Base-by-base conservation (phyloP, 2,797 vertebrate species). In the Mus spretus region DNA sequence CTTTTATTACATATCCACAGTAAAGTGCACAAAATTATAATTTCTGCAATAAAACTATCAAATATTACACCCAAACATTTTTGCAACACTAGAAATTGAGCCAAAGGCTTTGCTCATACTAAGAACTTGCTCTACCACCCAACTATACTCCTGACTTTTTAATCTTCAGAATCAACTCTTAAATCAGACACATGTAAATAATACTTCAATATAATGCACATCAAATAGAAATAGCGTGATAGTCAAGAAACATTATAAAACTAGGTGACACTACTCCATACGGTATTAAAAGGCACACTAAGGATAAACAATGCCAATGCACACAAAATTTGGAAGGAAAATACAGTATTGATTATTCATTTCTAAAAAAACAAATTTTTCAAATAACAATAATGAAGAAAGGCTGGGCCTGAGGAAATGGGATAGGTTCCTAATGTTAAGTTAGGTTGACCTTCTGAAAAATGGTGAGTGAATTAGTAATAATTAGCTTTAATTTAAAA, bases 311-410 rank as follows among this genome's bases (percentile, higher is more conserved):
- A 92, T 95, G 15, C 31, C 17, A 86, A 24, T 20, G 82, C 3
- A 80, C 6, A 89, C 8, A 59, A 59, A 91, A 57, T 79, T 77
- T 93, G 28, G 80, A 72, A 26, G 37, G n/a, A 84, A 70, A 93
- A 83, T 40, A 89, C 87, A 34, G 28, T 6, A 83, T 0, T 78
- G 79, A 86, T 37, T 22, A 31, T 37, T 40, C 80, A 34, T 55
- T 91, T 75, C 4, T 50, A 96, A 96, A 97, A 95, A 75, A 70
- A 87, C 11, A 89, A 1, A 90, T 86, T 47, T 83, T 91, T 87
- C 31, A 75, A 95, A 93, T 94, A 86, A 86, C 94, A 91, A 89
- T 50, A 95, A 89, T 31, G 24, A 53, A 3, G 12, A 50, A 15
- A 67, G 26, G 40, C 63, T n/a, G 81, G 31, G 37, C 7, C 34